These are phyloP conservation scores for Elephantulus edwardii DNA, from an alignment of 2,113 vertebrate genomes.

Conservation along the genomic window DNA sequence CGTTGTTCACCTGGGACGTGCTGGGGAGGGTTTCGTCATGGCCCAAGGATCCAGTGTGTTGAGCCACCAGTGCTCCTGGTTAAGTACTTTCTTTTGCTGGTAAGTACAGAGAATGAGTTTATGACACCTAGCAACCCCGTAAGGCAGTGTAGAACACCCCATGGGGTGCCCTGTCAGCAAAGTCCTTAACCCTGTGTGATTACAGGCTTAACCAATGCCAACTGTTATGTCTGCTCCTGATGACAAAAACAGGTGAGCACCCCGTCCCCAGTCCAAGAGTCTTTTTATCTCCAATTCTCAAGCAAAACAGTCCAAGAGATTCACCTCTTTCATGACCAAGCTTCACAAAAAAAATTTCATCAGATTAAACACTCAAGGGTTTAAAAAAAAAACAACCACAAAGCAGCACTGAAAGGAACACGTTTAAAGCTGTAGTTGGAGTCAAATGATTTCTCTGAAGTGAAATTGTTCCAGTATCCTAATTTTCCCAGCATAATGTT, in stretches of 20 bases:
- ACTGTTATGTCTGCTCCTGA: rapidly evolving
- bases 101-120: no score
- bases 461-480: slow-evolving; percentile 67
- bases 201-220: no score
- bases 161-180: no score
- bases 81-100: no score
- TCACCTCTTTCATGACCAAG: background rate
- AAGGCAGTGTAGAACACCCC: no score
- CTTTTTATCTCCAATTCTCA: rapidly evolving
- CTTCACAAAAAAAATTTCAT: background rate
- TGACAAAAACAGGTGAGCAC: rapidly evolving
- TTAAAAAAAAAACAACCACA: no score
- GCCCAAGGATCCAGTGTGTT: no score
- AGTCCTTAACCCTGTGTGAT: no score
- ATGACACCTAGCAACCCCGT: no score
- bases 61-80: no score
- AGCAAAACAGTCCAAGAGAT: rapidly evolving
- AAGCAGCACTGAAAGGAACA: slow-evolving; percentile 38
- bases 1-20: no score
- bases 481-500: slow-evolving; percentile 79
- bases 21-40: no score
- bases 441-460: slow-evolving; percentile 75
- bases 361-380: slow-evolving; percentile 51
- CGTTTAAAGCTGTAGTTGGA: slow-evolving; percentile 51
- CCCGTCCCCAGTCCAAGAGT: rapidly evolving